Conservation (phyloP, 1,140 invertebrate genomes). For the Rhynchophorus ferrugineus region DNA sequence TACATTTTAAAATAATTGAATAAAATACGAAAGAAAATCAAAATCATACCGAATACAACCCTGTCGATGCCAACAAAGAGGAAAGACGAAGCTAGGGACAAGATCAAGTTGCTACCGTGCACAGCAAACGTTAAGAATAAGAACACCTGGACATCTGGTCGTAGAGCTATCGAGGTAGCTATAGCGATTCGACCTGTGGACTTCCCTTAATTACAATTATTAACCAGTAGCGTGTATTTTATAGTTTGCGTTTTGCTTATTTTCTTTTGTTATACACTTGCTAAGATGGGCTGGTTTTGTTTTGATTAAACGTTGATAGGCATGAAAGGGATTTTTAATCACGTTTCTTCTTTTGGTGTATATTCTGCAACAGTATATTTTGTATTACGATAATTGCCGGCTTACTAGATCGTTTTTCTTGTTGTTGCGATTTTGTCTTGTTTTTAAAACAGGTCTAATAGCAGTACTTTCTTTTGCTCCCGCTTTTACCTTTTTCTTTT, state of each 20-base stretch:
- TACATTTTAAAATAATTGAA: no score
- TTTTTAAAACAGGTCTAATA: not conserved
- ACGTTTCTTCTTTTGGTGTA: not conserved
- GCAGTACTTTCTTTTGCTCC: not conserved
- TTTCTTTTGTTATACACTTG: slow-evolving; percentile 1
- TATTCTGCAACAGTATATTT: not conserved
- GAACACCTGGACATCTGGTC: slow-evolving; percentile 22
- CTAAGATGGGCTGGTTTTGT: slow-evolving; percentile 6
- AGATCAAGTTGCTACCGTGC: slow-evolving; percentile 22
- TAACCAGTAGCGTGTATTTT: slow-evolving; percentile 30
- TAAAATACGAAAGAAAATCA: no score
- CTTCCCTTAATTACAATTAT: slow-evolving; percentile 32
- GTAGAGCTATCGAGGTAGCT: slow-evolving; percentile 8
- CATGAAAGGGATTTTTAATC: slow-evolving; percentile 4
- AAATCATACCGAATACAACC: not conserved
- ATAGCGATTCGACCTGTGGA: slow-evolving; percentile 22
- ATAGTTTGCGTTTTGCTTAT: slow-evolving; percentile 3
- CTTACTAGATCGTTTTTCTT: not conserved
- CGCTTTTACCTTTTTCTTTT: no score
- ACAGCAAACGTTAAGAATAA: slow-evolving; percentile 17
- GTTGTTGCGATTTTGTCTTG: no score
- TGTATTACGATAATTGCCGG: not conserved
- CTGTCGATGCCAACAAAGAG: not conserved
- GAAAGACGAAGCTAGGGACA: not conserved
- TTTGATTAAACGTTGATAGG: slow-evolving; percentile 8